These are phyloP conservation scores for Riparia riparia DNA, from an alignment of 2,113 vertebrate genomes.

Conservation along the genomic window DNA sequence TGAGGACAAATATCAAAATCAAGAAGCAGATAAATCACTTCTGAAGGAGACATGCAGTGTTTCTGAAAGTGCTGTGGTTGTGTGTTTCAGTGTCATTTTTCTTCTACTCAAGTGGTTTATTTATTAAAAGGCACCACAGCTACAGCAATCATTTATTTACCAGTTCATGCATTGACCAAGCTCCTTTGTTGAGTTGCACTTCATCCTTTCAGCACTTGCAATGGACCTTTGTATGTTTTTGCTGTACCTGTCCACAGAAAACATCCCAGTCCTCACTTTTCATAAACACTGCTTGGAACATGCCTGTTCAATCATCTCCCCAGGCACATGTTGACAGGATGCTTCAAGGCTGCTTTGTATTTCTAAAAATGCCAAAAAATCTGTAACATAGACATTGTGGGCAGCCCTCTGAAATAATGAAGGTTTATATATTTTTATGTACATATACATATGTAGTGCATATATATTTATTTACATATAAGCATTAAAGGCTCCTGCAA, in stretches of 20 bases:
- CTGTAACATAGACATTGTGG: background rate
- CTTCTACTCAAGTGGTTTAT: background rate
- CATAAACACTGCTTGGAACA: background rate
- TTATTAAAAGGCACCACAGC: conserved; percentile 3
- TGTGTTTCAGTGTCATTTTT: background rate
- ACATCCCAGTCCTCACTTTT: background rate
- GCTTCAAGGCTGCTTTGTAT: background rate
- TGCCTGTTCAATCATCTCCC: background rate
- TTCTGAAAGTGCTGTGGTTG: background rate
- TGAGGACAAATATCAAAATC: background rate
- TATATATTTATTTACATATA: background rate
- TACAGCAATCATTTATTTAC: background rate
- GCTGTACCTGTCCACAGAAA: background rate
- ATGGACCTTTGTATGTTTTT: background rate
- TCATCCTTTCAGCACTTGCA: background rate
- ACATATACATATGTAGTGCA: no score
- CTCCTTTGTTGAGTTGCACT: background rate
- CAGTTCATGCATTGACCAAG: background rate
- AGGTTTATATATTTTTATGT: background rate
- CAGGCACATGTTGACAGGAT: background rate
- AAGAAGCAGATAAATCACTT: background rate
- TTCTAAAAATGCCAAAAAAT: background rate
- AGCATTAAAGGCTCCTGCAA: background rate
- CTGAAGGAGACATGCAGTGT: background rate
- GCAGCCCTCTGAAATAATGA: background rate